These are phyloP conservation scores for Sprattus sprattus DNA, from an alignment of 2,113 vertebrate genomes.

Conservation along the genomic window DNA sequence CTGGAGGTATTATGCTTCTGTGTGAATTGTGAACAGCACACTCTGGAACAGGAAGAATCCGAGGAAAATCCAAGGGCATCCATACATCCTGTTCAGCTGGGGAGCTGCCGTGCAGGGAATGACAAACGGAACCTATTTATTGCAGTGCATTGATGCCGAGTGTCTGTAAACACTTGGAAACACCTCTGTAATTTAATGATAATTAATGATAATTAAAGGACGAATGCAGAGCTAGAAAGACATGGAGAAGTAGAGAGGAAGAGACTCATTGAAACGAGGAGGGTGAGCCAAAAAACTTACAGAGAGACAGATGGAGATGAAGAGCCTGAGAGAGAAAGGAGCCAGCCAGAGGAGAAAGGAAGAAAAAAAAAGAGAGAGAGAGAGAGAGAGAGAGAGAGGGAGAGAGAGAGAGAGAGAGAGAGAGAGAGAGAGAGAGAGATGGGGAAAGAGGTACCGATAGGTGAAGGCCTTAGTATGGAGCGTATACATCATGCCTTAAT, in stretches of 20 bases:
- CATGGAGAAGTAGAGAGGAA: no score
- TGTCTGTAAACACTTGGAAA: conserved; percentile 43
- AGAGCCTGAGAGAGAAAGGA: no score
- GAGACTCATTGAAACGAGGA: not conserved
- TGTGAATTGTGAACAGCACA: not conserved
- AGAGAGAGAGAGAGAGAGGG: not conserved
- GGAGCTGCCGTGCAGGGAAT: conserved; percentile 52
- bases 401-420: conserved; percentile 12
- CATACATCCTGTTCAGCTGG: conserved; percentile 64
- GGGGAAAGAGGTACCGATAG: not conserved
- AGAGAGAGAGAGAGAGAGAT: conserved; percentile 17
- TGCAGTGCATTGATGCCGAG: conserved; percentile 45
- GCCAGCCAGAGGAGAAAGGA: not conserved
- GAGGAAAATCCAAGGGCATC: conserved; percentile 54
- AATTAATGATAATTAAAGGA: no score
- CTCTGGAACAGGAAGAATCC: not conserved
- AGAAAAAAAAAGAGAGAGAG: not conserved
- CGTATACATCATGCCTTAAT: not conserved
- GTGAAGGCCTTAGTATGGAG: not conserved
- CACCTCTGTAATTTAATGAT: conserved; percentile 40
- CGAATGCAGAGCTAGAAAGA: not conserved
- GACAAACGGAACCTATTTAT: conserved; percentile 58
- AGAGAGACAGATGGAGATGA: no score
- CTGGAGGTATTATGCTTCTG: not conserved
- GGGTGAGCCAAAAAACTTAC: no score